phyloP scores from a whole-genome alignment of 2,113 vertebrate genomes.

The Pelecanoides urinatrix region DNA sequence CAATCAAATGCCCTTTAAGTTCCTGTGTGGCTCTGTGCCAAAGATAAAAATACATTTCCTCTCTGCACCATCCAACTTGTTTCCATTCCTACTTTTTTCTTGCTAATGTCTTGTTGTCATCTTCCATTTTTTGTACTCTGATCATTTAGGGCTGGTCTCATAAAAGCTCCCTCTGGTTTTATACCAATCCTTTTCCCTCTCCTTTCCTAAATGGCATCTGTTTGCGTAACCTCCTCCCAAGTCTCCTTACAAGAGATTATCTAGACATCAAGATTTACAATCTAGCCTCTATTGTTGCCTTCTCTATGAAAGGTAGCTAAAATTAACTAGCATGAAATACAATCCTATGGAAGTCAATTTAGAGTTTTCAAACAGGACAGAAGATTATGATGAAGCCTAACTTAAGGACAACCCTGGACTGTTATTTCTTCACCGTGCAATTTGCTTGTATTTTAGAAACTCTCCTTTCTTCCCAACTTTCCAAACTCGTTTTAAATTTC shows the following conservation, averaged over 20 bases:
- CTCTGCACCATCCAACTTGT: background rate
- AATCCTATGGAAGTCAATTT: background rate
- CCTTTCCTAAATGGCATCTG: background rate
- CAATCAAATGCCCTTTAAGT: constrained; percentile 13
- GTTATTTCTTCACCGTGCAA: background rate
- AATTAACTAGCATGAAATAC: background rate
- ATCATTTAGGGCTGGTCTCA: background rate
- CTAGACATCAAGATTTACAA: background rate
- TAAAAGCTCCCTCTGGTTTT: background rate
- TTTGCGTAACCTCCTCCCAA: background rate
- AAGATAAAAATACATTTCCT: background rate
- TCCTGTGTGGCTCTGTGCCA: background rate
- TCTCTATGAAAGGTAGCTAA: background rate
- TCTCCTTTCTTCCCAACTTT: background rate
- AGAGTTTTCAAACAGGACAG: background rate
- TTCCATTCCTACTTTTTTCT: background rate
- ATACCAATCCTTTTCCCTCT: background rate
- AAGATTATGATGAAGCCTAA: background rate
- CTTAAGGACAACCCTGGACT: background rate
- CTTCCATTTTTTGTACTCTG: background rate
- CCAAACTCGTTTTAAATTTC: background rate
- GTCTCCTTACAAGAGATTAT: background rate
- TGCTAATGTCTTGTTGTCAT: background rate
- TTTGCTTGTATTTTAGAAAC: background rate
- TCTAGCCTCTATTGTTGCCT: background rate